Base-by-base conservation (phyloP, 2,888 invertebrate species). In the Allolobophora icterica region DNA sequence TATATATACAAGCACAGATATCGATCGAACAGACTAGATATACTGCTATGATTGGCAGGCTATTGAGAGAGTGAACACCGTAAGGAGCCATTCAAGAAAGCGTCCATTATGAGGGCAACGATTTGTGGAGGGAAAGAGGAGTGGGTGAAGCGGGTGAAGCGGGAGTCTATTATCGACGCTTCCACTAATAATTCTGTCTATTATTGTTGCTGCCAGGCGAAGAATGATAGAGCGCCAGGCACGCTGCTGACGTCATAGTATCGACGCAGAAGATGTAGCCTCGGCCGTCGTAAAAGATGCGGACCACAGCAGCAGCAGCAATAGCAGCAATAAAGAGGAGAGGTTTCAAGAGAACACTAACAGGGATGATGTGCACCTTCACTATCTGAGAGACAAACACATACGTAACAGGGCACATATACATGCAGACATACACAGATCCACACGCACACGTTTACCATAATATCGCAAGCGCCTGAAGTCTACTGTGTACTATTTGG, bases 161-260 rank as follows among this genome's bases (percentile, higher is more conserved):
- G 71, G 58, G n/a, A 24, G 71, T n/a, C 71, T 71, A 71, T 71
- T 71, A 71, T 71, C 71, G 71, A n/a, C 71, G 8, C 71, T 71
- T 71, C 71, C n/a, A n/a, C 71, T 71, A n/a, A 71, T 71, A 71
- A 71, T 71, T 71, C 71, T 11, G n/a, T n/a, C 71, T n/a, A 71
- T 71, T 71, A 71, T 71, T 71, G 71, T 71, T 71, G 71, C 71
- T 71, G 71, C 71, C 71, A 4, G 71, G n/a, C 30, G 71, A 71
- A 13, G 30, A 71, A 71, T 71, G 71, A 71, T 71, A 71, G 71
- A 71, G n/a, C 71, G 71, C 71, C n/a, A 71, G 71, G 71, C 71
- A n/a, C 30, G 30, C 71, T n/a, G 30, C n/a, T 71, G 71, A n/a
- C 71, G 11, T 71, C 71, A 11, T 71, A 21, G 8, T 71, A 71